phyloP scores from a whole-genome alignment of 2,888 invertebrate genomes.

The Prosopocoilus inquinatus region DNA sequence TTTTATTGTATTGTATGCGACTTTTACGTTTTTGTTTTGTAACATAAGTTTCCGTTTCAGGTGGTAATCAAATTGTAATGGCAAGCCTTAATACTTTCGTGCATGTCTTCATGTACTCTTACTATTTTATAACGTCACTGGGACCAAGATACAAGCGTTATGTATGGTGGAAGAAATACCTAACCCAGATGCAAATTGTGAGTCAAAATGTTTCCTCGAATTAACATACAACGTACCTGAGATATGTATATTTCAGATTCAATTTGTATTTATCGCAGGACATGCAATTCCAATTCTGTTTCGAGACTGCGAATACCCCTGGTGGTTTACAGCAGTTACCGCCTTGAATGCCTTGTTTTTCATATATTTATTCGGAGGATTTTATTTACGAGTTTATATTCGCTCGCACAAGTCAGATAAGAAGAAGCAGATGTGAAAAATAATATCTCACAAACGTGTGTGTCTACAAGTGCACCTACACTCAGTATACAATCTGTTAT shows the following conservation, averaged over 20 bases:
- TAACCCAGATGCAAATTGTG: conserved; percentile 67
- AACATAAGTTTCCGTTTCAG: conserved; percentile 63
- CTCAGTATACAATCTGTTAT: too few relatives aligned
- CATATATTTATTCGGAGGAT: background rate
- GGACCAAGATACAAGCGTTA: conserved; percentile 79
- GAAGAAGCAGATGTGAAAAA: background rate
- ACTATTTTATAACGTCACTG: conserved; percentile 78
- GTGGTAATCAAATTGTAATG: conserved; percentile 78
- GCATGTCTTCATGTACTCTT: conserved; percentile 83
- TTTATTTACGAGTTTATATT: background rate
- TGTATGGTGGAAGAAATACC: conserved; percentile 86
- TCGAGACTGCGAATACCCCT: conserved; percentile 1
- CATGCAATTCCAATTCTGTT: conserved; percentile 46
- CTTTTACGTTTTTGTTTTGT: conserved; percentile 59
- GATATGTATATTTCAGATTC: conserved; percentile 53
- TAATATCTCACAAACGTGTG: background rate
- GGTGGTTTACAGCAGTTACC: background rate
- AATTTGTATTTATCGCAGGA: conserved; percentile 66
- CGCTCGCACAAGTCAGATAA: background rate
- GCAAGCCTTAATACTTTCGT: conserved; percentile 81
- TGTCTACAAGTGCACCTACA: background rate
- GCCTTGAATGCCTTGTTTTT: background rate
- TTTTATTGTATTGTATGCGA: background rate
- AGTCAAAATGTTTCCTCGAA: background rate
- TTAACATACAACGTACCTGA: background rate